These are phyloP conservation scores for Drosophila yooni DNA, from an alignment of 2,888 invertebrate genomes.

Conservation along the genomic window DNA sequence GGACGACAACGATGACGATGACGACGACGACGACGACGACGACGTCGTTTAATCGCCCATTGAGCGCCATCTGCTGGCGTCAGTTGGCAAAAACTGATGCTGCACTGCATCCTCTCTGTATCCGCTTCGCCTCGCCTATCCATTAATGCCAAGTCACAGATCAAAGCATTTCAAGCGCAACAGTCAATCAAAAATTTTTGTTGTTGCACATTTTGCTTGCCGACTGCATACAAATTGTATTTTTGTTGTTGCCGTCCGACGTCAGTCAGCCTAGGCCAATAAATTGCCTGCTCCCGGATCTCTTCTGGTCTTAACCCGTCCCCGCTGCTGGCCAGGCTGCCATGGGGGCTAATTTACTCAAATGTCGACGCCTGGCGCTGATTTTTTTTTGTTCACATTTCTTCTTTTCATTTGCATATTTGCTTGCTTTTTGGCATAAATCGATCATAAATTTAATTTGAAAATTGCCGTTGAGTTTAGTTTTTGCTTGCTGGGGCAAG, in stretches of 20 bases:
- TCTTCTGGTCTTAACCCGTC: neutral
- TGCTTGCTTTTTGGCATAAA: constrained; percentile 65
- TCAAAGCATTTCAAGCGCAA: constrained; percentile 77
- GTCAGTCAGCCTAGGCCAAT: constrained; percentile 65
- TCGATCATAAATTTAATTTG: constrained; percentile 79
- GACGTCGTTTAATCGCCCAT: constrained; percentile 42
- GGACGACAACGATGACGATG: neutral
- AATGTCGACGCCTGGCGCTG: constrained; percentile 77
- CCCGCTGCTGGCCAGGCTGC: neutral
- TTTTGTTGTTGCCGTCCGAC: constrained; percentile 44
- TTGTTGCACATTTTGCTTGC: constrained; percentile 49
- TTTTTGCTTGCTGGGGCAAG: constrained; percentile 23
- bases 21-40: neutral
- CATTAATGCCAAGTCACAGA: constrained; percentile 47
- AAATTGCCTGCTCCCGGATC: constrained; percentile 46
- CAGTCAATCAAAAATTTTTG: constrained; percentile 69
- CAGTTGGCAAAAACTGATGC: constrained; percentile 26
- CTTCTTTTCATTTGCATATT: constrained; percentile 34
- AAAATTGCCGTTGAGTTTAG: constrained; percentile 58
- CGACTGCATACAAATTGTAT: constrained; percentile 15
- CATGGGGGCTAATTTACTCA: constrained; percentile 65
- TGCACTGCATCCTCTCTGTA: constrained; percentile 11
- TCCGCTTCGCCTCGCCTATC: neutral
- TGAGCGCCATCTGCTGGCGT: constrained; percentile 76
- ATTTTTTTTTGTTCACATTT: constrained; percentile 34